These are phyloP conservation scores for Mormoops blainvillei DNA, from an alignment of 2,113 vertebrate genomes.

Conservation along the genomic window DNA sequence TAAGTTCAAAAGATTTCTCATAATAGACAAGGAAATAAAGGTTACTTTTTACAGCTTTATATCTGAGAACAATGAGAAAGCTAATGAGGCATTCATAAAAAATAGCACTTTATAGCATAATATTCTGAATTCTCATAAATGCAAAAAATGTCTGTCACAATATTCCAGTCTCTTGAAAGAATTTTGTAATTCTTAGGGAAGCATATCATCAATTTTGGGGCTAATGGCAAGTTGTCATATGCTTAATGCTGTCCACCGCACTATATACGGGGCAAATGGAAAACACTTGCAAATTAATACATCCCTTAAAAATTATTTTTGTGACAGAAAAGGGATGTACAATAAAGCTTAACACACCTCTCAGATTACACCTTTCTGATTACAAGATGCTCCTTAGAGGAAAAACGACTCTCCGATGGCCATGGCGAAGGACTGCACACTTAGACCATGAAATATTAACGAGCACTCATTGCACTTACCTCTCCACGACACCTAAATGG, in stretches of 20 bases:
- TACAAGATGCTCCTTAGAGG: constrained; percentile 71
- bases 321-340: constrained; percentile 60
- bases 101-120: neutral
- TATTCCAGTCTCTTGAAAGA: neutral
- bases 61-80: neutral
- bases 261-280: neutral
- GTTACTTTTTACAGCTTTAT: neutral
- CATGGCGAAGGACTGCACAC: constrained; percentile 73
- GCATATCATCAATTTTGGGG: neutral
- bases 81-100: neutral
- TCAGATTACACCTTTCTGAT: constrained; percentile 68
- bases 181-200: neutral
- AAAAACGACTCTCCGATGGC: constrained; percentile 74
- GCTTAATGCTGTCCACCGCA: neutral
- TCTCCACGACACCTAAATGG: constrained; percentile 76
- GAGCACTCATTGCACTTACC: constrained; percentile 67
- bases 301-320: constrained; percentile 57
- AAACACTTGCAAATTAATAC: constrained; percentile 32
- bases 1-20: constrained; percentile 8
- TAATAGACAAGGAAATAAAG: neutral
- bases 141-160: neutral
- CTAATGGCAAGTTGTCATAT: neutral
- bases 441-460: constrained; percentile 79
- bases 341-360: constrained; percentile 69
- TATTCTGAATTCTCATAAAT: neutral